Evolutionary conservation across 2,797 vertebrate genomes (phyloP), one percentile per base, ranked within the genome.

Genomic region (Ctenopoma kingsleyae): DNA sequence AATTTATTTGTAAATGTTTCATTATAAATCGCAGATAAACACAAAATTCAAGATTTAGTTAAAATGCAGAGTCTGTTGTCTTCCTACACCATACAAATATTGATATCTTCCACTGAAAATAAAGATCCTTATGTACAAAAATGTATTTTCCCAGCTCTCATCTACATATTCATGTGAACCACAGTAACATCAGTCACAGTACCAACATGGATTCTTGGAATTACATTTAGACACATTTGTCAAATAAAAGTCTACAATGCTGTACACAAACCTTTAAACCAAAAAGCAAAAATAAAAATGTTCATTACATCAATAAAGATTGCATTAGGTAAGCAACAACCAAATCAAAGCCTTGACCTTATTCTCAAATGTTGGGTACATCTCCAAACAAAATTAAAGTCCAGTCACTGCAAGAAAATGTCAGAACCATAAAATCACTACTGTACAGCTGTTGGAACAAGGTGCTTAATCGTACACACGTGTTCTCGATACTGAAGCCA

Each of bases 81-180:
- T 80, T 77, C 67, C 69, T 78, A 78, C 78, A 80, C 60, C 72
- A 82, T 90, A 90, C 78, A 91, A 92, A 87, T 51, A 54, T 63
- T 75, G 67, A 78, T 65, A 38, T 80, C 77, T 75, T 91, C 77
- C 86, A 20, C n/a, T 19, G 30, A 91, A 88, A 91, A 90, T 80
- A 89, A 91, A 90, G 30, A 88, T 75, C 79, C 78, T 22, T 71
- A 81, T 73, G 69, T 92, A 92, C 86, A 92, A 92, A 90, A 91
- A 79, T 30, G 48, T 61, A 30, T 84, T 78, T 49, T 46, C 54
- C 54, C 58, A 73, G 77, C 62, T 62, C 20, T 54, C 78, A 63
- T 76, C 78, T 71, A 68, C 48, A 51, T 38, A 32, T 79, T 81
- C 76, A 65, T 61, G 46, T 68, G 27, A 80, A 74, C 52, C 81